Evolutionary conservation across 2,797 vertebrate species (phyloP).

Genomic region (Eulemur coronatus): DNA sequence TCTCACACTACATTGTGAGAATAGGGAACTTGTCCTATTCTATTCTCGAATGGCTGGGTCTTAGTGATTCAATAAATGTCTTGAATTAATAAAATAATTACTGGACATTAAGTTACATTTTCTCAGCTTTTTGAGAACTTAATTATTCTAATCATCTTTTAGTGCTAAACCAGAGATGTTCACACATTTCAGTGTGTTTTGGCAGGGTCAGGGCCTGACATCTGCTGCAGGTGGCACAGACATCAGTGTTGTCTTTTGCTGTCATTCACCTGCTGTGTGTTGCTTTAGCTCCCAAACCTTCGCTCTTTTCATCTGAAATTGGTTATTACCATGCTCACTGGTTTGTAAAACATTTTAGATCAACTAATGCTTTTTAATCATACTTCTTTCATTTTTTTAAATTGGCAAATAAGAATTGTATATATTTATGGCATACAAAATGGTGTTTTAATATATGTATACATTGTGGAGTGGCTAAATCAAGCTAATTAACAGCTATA

Average conservation of each 20-base stretch:
- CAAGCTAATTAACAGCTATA: neutral
- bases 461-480: neutral
- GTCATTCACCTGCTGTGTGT: constrained; percentile 21
- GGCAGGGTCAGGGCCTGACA: constrained; percentile 6
- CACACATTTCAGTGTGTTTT: neutral
- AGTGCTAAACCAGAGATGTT: neutral
- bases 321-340: neutral
- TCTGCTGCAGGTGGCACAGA: neutral
- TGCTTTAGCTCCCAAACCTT: constrained; percentile 26
- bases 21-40: neutral
- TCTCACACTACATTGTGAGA: neutral
- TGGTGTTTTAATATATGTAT: neutral
- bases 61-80: constrained; percentile 18
- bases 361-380: constrained; percentile 24
- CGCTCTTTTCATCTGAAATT: constrained; percentile 16
- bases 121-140: constrained; percentile 1
- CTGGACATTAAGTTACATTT: neutral
- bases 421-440: neutral
- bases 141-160: constrained; percentile 9
- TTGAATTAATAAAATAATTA: constrained; percentile 36
- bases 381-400: neutral
- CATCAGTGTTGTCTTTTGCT: constrained; percentile 7
- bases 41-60: neutral
- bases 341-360: constrained; percentile 37
- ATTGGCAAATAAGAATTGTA: neutral